Conservation (phyloP, 2,888 invertebrate genomes). For the Drosophila mimetica region DNA sequence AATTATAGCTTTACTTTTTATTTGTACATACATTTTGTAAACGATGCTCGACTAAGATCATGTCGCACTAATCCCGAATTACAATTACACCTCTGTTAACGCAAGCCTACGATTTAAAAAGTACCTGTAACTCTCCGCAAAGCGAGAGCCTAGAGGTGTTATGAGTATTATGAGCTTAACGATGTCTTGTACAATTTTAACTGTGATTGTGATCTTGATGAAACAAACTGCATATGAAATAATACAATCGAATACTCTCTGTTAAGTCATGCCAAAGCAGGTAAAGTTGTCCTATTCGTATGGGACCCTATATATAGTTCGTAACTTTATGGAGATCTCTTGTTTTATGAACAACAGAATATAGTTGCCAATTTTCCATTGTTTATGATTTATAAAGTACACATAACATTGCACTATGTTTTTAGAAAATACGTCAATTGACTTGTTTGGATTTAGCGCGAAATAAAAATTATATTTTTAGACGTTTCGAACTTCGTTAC, state of each 20-base stretch:
- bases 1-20: constrained; percentile 44
- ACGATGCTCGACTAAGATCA: constrained; percentile 40
- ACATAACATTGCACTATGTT: constrained; percentile 26
- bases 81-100: constrained; percentile 34
- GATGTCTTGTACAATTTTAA: constrained; percentile 50
- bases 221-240: constrained; percentile 40
- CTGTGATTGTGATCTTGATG: constrained; percentile 70
- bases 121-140: constrained; percentile 46
- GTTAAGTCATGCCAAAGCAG: constrained; percentile 63
- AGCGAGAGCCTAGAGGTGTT: constrained; percentile 24
- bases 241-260: constrained; percentile 33
- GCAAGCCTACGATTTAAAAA: constrained; percentile 9
- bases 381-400: constrained; percentile 20
- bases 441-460: constrained; percentile 26
- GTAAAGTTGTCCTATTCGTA: constrained; percentile 56
- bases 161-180: constrained; percentile 31
- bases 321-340: constrained; percentile 4
- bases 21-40: constrained; percentile 51
- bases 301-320: constrained; percentile 43
- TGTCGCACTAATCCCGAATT: constrained; percentile 40
- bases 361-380: constrained; percentile 25
- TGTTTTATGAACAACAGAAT: constrained; percentile 15
- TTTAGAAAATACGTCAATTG: constrained; percentile 23
- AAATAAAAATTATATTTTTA: constrained; percentile 29
- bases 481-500: constrained; percentile 18